phyloP scores from a whole-genome alignment of 2,888 invertebrate genomes.

The Dicranocentrus wangi region DNA sequence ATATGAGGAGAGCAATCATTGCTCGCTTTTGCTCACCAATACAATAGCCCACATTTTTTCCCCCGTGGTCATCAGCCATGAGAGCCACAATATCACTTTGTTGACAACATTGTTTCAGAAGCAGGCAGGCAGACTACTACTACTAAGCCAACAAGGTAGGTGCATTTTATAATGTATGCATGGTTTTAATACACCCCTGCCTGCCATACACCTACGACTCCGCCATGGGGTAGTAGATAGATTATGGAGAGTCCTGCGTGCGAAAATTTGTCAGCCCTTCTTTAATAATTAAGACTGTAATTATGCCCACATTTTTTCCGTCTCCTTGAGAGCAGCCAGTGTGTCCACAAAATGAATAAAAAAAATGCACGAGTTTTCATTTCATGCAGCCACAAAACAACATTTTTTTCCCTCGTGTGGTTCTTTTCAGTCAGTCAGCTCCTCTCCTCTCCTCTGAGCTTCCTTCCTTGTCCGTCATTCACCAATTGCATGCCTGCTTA shows the following conservation, averaged over 20 bases:
- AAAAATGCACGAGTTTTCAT: not conserved
- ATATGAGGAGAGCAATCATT: slow-evolving; percentile 27
- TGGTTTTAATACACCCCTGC: not conserved
- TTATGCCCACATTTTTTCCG: slow-evolving; percentile 23
- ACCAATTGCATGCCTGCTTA: too few relatives aligned
- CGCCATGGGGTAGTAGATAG: not conserved
- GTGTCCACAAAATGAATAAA: slow-evolving; percentile 5
- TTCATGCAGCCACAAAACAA: not conserved
- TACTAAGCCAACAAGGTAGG: too few relatives aligned
- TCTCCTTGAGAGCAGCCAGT: slow-evolving; percentile 13
- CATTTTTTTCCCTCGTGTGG: too few relatives aligned
- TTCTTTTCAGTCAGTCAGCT: too few relatives aligned
- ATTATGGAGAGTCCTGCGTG: slow-evolving; percentile 48
- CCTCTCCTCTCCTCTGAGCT: too few relatives aligned
- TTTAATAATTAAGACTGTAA: slow-evolving; percentile 33
- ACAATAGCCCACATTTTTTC: not conserved
- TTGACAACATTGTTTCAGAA: too few relatives aligned
- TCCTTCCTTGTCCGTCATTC: too few relatives aligned
- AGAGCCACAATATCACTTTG: too few relatives aligned
- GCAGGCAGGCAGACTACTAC: too few relatives aligned
- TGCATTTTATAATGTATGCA: too few relatives aligned
- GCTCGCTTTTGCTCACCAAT: slow-evolving; percentile 8
- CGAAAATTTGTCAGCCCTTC: slow-evolving; percentile 49
- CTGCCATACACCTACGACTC: not conserved
- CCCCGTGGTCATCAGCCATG: not conserved